Percentiles rank a stretch among this genome's conserved stretches.
These are phyloP conservation scores for Isichthys henryi DNA, from an alignment of 2,113 vertebrate genomes.

Conservation along the genomic window DNA sequence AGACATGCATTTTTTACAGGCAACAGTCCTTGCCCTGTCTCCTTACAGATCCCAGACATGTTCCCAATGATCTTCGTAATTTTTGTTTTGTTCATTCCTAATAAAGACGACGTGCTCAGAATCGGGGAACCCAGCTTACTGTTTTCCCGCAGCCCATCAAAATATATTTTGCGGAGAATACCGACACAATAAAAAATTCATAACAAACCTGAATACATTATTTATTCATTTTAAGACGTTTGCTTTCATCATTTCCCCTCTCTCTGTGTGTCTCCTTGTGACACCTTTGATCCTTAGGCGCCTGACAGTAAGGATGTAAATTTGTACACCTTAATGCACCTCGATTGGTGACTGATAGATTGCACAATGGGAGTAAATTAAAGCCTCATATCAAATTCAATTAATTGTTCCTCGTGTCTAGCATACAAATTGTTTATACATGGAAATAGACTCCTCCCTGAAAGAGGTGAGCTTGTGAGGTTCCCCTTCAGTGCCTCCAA, in stretches of 20 bases:
- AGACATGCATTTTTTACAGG: neutral
- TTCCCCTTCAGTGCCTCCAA: neutral
- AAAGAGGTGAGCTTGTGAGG: neutral
- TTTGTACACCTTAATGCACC: conserved; percentile 34
- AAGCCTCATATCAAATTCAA: conserved; percentile 29
- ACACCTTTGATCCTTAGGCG: conserved; percentile 32
- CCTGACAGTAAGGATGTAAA: conserved; percentile 17
- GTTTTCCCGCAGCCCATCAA: conserved; percentile 28
- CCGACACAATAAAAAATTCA: conserved; percentile 29
- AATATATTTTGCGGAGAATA: conserved; percentile 28
- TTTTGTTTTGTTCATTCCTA: neutral
- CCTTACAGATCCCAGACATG: neutral
- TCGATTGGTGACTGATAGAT: conserved; percentile 28
- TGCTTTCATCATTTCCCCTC: conserved; percentile 20
- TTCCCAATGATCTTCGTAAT: conserved; percentile 5
- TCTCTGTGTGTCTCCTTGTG: conserved; percentile 3
- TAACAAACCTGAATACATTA: conserved; percentile 33
- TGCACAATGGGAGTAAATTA: conserved; percentile 26
- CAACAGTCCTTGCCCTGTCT: neutral
- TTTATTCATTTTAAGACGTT: conserved; percentile 34
- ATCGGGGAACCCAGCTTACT: conserved; percentile 24
- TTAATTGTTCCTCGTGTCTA: conserved; percentile 22
- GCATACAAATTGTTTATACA: conserved; percentile 21
- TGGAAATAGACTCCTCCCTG: conserved; percentile 10
- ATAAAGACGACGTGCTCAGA: neutral